Base-by-base conservation (phyloP, 2,113 vertebrate genomes). In the Myxocyprinus asiaticus region DNA sequence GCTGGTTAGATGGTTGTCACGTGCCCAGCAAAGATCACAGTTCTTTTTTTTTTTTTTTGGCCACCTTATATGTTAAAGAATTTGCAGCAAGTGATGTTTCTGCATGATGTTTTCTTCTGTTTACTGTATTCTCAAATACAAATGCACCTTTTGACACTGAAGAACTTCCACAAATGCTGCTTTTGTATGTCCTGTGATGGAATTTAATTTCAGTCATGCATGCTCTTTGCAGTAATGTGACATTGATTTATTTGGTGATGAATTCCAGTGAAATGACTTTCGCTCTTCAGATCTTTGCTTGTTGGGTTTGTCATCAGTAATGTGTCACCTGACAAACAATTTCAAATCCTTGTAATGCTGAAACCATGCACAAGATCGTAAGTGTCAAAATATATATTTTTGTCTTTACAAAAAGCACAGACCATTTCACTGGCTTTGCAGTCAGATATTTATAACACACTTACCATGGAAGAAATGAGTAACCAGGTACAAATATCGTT, bases 1-100 rank as follows among this genome's bases (percentile, higher is more conserved):
- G 95, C 95, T 97, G 95, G 96, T 97, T 95, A 96, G 95, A 97
- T 97, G 96, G 95, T 97, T 97, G 96, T 97, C 95, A 94, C 93
- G 92, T 92, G 91, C 92, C 93, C 88, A 91, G 93, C 90, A 88
- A 85, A 88, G 85, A 86, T 90, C 93, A 50, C 70, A 73, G 4
- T 33, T 3, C 12, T 10, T 45, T 33, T 14, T 55, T 44, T 66
- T 55, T 9, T 0, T 55, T 33, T 33, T 33, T 33, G 3, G 11
- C 7, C 7, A 14, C 22, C 22, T 33, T 33, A 33, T 33, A 33
- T 33, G 22, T 33, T 33, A 33, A 33, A 33, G 22, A 33, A 33
- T 33, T 33, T 33, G 22, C 22, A 33, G 22, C 22, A 33, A 33
- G 22, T 33, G 22, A 33, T 33, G 22, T 33, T 33, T 33, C 22